Evolutionary conservation across 2,888 invertebrate species (phyloP).

Genomic region (Sialis fuliginosa): DNA sequence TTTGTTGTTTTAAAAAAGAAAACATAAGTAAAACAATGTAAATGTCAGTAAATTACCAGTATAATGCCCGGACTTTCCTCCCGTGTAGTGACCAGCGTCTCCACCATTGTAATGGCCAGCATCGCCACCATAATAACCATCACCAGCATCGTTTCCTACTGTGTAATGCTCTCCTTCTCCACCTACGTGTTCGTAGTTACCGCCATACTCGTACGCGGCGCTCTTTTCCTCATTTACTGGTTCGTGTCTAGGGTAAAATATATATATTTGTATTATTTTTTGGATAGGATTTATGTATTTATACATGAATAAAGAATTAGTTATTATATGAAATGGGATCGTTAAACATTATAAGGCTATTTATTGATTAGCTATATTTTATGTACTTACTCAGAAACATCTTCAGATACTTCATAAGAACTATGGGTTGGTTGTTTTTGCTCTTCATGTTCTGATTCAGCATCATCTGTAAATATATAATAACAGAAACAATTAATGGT

Average conservation of each 20-base stretch:
- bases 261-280: slow-evolving; percentile 8
- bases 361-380: too few species aligned
- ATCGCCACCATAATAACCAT: slow-evolving; percentile 8
- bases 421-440: slow-evolving; percentile 13
- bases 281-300: too few species aligned
- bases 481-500: too few species aligned
- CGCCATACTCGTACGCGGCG: slow-evolving; percentile 10
- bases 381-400: slow-evolving; percentile 16
- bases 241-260: slow-evolving; percentile 12
- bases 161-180: slow-evolving; percentile 10
- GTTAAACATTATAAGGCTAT: too few species aligned
- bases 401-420: slow-evolving; percentile 18
- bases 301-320: too few species aligned
- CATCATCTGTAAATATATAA: not conserved
- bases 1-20: too few species aligned
- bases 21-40: too few species aligned
- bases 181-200: slow-evolving; percentile 2
- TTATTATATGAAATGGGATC: too few species aligned
- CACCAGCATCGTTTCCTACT: slow-evolving; percentile 9
- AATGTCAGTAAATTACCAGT: not conserved
- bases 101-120: slow-evolving; percentile 6
- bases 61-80: not conserved
- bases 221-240: slow-evolving; percentile 12
- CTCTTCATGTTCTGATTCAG: slow-evolving; percentile 11
- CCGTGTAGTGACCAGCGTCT: not conserved